phyloP scores from a whole-genome alignment of 2,797 vertebrate genomes.

The Chloroceryle amazona region DNA sequence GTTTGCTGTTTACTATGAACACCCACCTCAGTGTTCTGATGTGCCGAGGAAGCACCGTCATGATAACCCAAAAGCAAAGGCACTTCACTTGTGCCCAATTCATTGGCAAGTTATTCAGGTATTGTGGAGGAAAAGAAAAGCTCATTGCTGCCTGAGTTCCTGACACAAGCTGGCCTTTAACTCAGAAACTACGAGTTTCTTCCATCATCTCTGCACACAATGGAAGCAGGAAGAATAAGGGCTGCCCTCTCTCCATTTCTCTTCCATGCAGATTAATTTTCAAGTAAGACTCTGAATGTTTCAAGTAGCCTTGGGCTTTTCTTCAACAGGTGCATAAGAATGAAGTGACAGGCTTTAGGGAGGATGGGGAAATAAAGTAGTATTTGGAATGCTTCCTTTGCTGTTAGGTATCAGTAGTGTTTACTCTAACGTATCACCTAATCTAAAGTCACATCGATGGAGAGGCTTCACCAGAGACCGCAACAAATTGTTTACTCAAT shows the following conservation, averaged over 20 bases:
- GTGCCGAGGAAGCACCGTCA: not conserved
- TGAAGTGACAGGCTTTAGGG: not conserved
- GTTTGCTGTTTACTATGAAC: not conserved
- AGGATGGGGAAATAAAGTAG: not conserved
- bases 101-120: not conserved
- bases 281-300: not conserved
- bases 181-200: not conserved
- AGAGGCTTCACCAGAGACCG: conserved; percentile 33
- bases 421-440: not conserved
- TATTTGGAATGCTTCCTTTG: conserved; percentile 16
- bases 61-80: accelerated
- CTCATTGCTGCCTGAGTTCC: not conserved
- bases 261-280: not conserved
- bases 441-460: conserved; percentile 31
- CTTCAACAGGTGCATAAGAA: not conserved
- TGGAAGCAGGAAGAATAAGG: not conserved
- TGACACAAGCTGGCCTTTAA: not conserved
- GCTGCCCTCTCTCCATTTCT: not conserved
- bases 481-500: conserved; percentile 53
- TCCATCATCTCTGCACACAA: not conserved
- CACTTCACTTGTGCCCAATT: not conserved
- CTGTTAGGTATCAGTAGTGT: not conserved
- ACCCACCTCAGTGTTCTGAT: not conserved
- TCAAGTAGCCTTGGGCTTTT: not conserved
- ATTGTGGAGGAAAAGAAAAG: not conserved